These are phyloP conservation scores for Dysmachus trigonus DNA, from an alignment of 2,888 invertebrate species.

Conservation along the genomic window DNA sequence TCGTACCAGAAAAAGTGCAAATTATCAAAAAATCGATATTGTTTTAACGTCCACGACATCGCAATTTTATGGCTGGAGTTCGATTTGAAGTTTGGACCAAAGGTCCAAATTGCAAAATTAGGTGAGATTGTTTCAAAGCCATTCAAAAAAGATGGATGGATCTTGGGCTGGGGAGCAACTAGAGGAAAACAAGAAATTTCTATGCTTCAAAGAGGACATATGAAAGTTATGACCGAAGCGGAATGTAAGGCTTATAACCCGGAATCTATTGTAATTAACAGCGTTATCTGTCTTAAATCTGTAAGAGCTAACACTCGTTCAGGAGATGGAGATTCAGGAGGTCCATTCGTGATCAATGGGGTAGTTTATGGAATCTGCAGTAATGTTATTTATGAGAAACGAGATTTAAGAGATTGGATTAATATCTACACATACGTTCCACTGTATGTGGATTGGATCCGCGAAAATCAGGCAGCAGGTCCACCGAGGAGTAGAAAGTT, in stretches of 20 bases:
- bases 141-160: not conserved
- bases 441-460: not conserved
- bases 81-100: not conserved
- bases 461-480: not conserved
- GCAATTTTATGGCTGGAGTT: not conserved
- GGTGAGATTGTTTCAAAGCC: not conserved
- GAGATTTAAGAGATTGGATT: not conserved
- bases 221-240: not conserved
- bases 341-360: not conserved
- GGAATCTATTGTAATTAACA: not conserved
- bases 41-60: not conserved
- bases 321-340: not conserved
- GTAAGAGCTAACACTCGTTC: not conserved
- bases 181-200: not conserved
- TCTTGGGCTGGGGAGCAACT: not conserved
- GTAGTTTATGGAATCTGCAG: too few species aligned
- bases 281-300: not conserved
- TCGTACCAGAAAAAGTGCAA: not conserved
- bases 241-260: not conserved
- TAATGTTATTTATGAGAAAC: too few species aligned
- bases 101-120: not conserved
- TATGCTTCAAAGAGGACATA: not conserved
- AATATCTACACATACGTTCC: not conserved
- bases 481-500: not conserved
- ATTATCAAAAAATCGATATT: not conserved